Evolutionary conservation across 2,888 invertebrate species (phyloP), one percentile per base, ranked within the genome.

Genomic region (Zhuqinia jingwanae): DNA sequence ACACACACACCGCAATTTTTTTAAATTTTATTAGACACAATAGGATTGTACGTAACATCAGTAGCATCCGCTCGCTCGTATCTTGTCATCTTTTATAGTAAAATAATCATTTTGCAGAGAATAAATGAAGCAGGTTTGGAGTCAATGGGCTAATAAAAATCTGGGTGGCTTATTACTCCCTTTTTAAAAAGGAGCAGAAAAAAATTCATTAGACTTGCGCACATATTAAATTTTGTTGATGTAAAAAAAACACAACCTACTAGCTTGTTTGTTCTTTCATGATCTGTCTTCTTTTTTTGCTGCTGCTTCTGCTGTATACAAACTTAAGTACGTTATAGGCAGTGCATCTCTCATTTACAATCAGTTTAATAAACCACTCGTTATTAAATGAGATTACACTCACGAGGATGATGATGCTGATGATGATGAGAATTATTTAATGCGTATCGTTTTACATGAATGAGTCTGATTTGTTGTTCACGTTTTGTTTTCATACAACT

Each of bases 141-240:
- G 84, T 85, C 84, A 85, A 85, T 85, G 79, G 75, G 79, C 85
- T 75, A 85, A 85, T 85, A 85, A 85, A 77, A 75, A 75, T 85
- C 58, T 85, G 79, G 79, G 85, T 85, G 85, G 85, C 77, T 85
- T 79, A 80, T 76, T 76, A 73, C 70, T 47, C 36, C 60, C 36
- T 70, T 73, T 73, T 73, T 20, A 42, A 76, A 6, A 50, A 10
- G 20, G 58, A 58, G 25, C 27, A 47, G 47, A n/a, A 11, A 70
- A n/a, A 70, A 27, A 25, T 76, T 76, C 30, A 36, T 73, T 27
- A 68, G n/a, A 13, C n/a, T 68, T 45, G 45, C 20, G 15, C 20
- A 20, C 20, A 53, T 25, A 36, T 50, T 73, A 30, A 25, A 63
- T 10, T 45, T 30, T 56, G 50, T 17, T 58, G 27, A 56, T 42